Conservation (phyloP, 1,140 invertebrate genomes). For the Drosophila dunni region DNA sequence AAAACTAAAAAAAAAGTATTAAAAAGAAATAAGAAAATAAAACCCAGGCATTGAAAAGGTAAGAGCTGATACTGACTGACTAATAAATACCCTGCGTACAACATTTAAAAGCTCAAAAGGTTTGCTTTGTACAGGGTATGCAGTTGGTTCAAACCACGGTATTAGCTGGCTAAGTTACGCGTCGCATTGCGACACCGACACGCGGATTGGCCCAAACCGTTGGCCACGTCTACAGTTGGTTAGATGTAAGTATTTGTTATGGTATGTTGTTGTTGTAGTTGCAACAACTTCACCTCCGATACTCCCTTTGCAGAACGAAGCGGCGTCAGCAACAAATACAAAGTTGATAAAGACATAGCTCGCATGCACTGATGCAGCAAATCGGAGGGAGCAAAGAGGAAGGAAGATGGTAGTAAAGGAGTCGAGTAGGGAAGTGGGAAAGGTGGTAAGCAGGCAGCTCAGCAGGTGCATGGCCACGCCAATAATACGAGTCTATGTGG, state of each 20-base stretch:
- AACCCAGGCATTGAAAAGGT: neutral
- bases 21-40: conserved; percentile 25
- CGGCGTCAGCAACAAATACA: conserved; percentile 45
- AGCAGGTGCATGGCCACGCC: conserved; percentile 37
- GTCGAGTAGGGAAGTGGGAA: neutral
- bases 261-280: conserved; percentile 31
- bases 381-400: neutral
- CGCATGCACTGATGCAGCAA: conserved; percentile 40
- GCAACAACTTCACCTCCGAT: conserved; percentile 3
- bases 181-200: conserved; percentile 66
- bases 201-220: conserved; percentile 36
- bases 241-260: conserved; percentile 10
- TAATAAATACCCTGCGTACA: neutral
- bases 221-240: conserved; percentile 15
- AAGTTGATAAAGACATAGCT: conserved; percentile 56
- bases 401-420: no score
- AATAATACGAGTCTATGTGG: conserved; percentile 1
- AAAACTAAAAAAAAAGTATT: conserved; percentile 34
- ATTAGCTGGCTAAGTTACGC: conserved; percentile 47
- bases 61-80: neutral
- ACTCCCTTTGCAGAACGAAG: conserved; percentile 7
- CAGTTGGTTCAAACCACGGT: conserved; percentile 35
- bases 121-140: conserved; percentile 11
- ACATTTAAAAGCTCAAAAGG: neutral
- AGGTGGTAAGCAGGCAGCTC: conserved; percentile 24